Base-by-base conservation (phyloP, 2,888 invertebrate species). In the Leptarthrus brevirostris region DNA sequence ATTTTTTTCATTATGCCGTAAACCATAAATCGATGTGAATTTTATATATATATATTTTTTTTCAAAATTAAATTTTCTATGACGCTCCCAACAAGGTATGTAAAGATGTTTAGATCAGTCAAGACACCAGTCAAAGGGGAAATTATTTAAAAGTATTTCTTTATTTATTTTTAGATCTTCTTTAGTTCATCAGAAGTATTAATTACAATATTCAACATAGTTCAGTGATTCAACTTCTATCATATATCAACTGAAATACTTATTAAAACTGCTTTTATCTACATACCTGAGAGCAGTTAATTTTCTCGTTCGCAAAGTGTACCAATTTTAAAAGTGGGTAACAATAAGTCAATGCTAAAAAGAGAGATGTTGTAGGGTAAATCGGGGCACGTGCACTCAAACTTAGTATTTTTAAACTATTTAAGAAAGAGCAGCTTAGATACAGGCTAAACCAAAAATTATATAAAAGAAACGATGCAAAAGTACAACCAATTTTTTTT, bases 21-120 rank as follows among this genome's bases (percentile, higher is more conserved):
- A 58, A 58, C n/a, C 58, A 24, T 53, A 20, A 20, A 30, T 30
- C 34, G 24, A 22, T 40, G 40, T 61, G 36, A 36, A 36, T 64
- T 44, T 64, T 64, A 44, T 44, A 44, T 16, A 14, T 20, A 49
- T 49, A 49, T 20, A 3, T 49, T 1, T 20, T 14, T 14, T 44
- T 49, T 49, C 16, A 12, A 44, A 64, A 8, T 64, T 44, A 16
- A 20, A 61, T 12, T 24, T 64, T 36, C 36, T 58, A 18, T 58
- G 58, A 24, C 26, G 52, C 30, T 34, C 49, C 52, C 34, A 72
- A 49, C 24, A 70, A 74, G 66, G 73, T 69, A 73, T 73, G 61
- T 73, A 70, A 71, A 61, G 49, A 58, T 44, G 40, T 64, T 54
- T 52, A 66, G 53, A 52, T 73, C 56, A 74, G 75, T 74, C 75